Conservation (phyloP, 2,797 vertebrate genomes). For the Tenualosa thibaudeaui region DNA sequence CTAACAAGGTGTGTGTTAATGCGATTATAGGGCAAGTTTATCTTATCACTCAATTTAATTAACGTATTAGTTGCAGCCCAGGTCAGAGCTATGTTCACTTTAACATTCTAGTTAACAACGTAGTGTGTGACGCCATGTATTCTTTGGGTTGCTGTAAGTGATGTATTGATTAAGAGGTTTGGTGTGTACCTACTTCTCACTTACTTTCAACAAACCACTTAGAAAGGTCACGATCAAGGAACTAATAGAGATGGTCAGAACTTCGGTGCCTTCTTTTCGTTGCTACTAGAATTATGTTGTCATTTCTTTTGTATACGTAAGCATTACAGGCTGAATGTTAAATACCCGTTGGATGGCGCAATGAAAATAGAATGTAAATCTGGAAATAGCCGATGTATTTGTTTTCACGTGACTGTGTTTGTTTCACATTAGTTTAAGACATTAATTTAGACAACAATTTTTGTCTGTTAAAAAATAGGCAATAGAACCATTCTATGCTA, state of each 20-base stretch:
- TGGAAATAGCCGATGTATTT: neutral
- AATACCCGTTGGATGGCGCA: neutral
- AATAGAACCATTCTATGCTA: neutral
- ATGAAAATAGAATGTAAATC: neutral
- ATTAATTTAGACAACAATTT: neutral
- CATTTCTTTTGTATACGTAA: neutral
- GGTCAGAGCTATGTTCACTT: neutral
- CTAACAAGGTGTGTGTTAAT: conserved; percentile 41
- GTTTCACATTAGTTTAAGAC: neutral
- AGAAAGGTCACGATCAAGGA: conserved; percentile 3
- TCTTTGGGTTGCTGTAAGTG: neutral
- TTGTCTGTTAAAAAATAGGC: neutral
- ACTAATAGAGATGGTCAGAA: neutral
- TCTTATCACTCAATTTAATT: conserved; percentile 38
- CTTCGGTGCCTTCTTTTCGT: neutral
- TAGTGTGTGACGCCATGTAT: neutral
- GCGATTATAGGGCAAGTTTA: conserved; percentile 44
- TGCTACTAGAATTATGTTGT: neutral
- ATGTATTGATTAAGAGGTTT: neutral
- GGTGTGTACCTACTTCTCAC: neutral
- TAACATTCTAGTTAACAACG: conserved; percentile 1
- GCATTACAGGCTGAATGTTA: neutral
- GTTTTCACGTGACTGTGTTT: neutral
- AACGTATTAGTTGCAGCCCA: conserved; percentile 13
- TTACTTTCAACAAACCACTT: conserved; percentile 20